Base-by-base conservation (phyloP, 2,113 vertebrate genomes). In the Tyrannus savana region DNA sequence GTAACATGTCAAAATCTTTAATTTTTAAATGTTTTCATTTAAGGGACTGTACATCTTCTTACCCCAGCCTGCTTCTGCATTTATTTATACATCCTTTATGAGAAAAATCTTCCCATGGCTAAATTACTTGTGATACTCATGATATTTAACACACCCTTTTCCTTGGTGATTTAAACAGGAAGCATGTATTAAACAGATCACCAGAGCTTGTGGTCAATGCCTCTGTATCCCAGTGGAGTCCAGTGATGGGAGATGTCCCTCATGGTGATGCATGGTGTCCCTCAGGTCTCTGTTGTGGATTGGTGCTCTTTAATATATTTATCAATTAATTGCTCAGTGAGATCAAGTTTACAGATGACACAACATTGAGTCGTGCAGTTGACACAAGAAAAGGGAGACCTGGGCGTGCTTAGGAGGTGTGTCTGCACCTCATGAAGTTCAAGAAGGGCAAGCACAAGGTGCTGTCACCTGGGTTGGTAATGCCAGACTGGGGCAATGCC, bases 141-240 rank as follows among this genome's bases (percentile, higher is more conserved):
- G 62, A 1, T 5, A 50, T 8, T 50, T 27, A 15, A 50, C 49
- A 27, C 8, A 27, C 1, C 1, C 0, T 7, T 72, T 15, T 37
- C 10, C 11, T 66, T 21, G 3, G 0, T 30, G 2, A 35, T 74
- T 81, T 62, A 53, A 84, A 80, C 4, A 21, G 21, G 24, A 87
- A 76, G 1, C 2, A 27, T 13, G 5, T 37, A 52, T 27, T 7
- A 21, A 42, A 76, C 8, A 76, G 55, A 19, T 49, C 7, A 59
- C 4, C 27, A 35, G 30, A 47, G 30, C 63, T 56, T 35, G 3
- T 49, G 25, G 10, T 56, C 35, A 12, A 12, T 56, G 21, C 6
- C 4, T 80, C 42, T 49, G 30, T 41, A 31, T 72, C 14, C 42
- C 31, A 3, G 7, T 41, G 35, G 19, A 72, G 31, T 4, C 6